Evolutionary conservation across 2,113 vertebrate species (phyloP).

Genomic region (Burhinus bistriatus): DNA sequence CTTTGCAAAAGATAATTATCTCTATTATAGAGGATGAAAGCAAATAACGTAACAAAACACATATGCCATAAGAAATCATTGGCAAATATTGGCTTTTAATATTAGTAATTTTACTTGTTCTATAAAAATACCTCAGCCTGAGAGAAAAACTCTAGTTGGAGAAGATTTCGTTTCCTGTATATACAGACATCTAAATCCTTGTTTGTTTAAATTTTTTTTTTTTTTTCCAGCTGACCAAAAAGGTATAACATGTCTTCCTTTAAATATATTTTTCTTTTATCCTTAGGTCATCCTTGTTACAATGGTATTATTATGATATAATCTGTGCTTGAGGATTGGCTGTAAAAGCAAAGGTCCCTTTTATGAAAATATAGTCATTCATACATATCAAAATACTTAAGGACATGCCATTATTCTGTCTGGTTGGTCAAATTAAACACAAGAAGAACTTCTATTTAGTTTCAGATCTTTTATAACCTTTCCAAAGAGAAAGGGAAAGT

Average conservation of each 20-base stretch:
- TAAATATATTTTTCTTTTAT: not conserved
- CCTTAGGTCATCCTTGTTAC: not conserved
- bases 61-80: not conserved
- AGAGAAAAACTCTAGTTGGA: not conserved
- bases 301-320: not conserved
- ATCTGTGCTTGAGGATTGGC: not conserved
- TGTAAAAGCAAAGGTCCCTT: not conserved
- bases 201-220: not conserved
- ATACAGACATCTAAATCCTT: not conserved
- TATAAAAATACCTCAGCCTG: not conserved
- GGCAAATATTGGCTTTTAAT: not conserved
- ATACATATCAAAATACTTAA: not conserved
- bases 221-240: not conserved
- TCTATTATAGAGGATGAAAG: not conserved
- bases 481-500: not conserved
- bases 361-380: not conserved
- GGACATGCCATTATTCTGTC: not conserved
- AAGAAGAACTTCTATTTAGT: not conserved
- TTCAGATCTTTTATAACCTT: not conserved
- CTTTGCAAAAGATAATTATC: not conserved
- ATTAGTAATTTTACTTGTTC: not conserved
- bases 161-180: not conserved
- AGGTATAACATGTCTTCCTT: not conserved
- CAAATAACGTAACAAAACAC: not conserved
- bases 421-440: not conserved